phyloP scores from a whole-genome alignment of 2,113 vertebrate species.

The Andinoacara biseriatus region DNA sequence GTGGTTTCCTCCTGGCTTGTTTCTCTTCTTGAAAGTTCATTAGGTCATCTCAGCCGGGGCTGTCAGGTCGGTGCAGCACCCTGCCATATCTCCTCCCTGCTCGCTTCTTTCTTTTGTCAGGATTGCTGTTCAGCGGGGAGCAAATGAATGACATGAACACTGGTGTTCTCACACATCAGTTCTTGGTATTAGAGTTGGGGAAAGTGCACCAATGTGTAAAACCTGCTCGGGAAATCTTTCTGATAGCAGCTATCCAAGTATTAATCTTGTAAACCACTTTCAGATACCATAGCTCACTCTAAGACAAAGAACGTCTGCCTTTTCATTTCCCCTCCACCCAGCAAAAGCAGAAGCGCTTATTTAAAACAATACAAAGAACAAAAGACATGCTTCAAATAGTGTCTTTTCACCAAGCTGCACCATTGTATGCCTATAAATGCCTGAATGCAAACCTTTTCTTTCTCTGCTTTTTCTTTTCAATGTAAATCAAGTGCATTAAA shows the following conservation, averaged over 20 bases:
- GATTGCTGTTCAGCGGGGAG: not conserved
- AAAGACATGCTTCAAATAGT: not conserved
- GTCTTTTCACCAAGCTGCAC: not conserved
- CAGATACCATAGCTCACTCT: not conserved
- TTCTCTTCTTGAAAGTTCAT: slow-evolving; percentile 25
- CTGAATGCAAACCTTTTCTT: not conserved
- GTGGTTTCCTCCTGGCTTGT: slow-evolving; percentile 15
- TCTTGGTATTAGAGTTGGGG: not conserved
- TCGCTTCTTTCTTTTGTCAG: slow-evolving; percentile 4
- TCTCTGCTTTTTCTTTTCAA: not conserved
- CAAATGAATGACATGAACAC: slow-evolving; percentile 17
- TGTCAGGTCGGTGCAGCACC: slow-evolving; percentile 19
- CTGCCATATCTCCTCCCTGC: not conserved
- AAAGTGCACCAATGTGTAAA: not conserved
- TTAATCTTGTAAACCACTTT: slow-evolving; percentile 11
- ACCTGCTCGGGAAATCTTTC: not conserved
- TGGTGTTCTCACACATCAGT: not conserved
- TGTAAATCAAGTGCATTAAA: not conserved
- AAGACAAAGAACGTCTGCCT: not conserved
- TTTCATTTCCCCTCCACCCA: not conserved
- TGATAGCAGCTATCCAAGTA: not conserved
- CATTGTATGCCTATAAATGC: not conserved
- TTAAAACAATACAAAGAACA: not conserved
- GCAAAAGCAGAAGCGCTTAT: not conserved
- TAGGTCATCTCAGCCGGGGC: not conserved